Evolutionary conservation across 2,888 invertebrate species (phyloP).

Genomic region (Bugulina stolonifera): DNA sequence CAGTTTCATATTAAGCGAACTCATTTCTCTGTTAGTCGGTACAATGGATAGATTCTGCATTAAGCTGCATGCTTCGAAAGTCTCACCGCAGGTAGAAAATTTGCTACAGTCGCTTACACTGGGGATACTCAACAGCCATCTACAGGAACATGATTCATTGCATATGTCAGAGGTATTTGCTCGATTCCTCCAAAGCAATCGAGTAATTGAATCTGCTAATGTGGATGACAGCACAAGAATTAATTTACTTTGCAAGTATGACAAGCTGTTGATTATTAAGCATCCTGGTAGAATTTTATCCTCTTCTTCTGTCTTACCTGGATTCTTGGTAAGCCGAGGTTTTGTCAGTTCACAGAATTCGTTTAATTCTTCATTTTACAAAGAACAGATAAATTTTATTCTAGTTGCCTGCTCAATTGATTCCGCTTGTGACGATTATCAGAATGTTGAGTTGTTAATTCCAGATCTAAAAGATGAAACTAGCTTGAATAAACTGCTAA

Average conservation of each 20-base stretch:
- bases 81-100: not conserved
- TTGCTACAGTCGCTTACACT: not conserved
- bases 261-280: not conserved
- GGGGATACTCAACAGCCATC: not conserved
- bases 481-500: not conserved
- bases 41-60: not conserved
- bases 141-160: not conserved
- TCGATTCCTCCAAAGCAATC: not conserved
- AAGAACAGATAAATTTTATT: not conserved
- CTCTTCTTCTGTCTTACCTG: not conserved
- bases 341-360: not conserved
- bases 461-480: not conserved
- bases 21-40: not conserved
- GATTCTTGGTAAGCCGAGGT: not conserved
- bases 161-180: not conserved
- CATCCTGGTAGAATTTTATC: not conserved
- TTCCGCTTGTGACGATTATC: not conserved
- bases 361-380: not conserved
- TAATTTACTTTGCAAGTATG: not conserved
- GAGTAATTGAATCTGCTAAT: not conserved
- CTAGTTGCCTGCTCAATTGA: not conserved
- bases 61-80: not conserved
- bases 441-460: not conserved
- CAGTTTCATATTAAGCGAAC: not conserved
- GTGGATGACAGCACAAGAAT: not conserved